phyloP scores from a whole-genome alignment of 2,113 vertebrate species.

The Cervus canadensis region DNA sequence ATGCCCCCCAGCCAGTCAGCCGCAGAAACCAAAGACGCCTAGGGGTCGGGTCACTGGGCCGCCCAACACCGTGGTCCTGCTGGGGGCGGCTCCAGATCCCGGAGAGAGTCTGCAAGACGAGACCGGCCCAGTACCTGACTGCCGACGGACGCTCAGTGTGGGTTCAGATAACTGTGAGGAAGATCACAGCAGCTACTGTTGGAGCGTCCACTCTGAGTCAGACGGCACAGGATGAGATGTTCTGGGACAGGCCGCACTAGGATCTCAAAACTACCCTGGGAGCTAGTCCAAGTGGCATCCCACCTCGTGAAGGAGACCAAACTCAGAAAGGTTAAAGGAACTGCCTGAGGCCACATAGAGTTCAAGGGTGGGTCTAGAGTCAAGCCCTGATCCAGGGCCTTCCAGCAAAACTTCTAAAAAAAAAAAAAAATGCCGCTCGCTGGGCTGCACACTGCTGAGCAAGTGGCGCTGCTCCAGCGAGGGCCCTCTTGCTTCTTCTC shows the following conservation, averaged over 20 bases:
- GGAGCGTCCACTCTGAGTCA: background rate
- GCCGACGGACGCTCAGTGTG: background rate
- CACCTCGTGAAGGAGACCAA: background rate
- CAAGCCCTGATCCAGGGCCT: background rate
- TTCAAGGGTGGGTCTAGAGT: background rate
- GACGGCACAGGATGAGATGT: background rate
- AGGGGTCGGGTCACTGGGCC: background rate
- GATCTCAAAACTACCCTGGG: background rate
- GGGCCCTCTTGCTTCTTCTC: background rate
- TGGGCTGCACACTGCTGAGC: background rate
- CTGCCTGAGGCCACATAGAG: background rate
- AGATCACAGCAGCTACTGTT: background rate
- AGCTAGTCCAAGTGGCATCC: background rate
- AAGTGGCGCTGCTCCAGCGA: background rate
- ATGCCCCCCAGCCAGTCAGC: background rate
- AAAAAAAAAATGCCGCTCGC: background rate
- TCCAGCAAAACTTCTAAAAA: background rate
- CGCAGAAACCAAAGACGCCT: background rate
- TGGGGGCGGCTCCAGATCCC: background rate
- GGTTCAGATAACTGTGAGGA: background rate
- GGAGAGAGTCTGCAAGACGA: rapidly evolving
- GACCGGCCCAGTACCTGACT: background rate
- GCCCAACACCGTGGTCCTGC: background rate
- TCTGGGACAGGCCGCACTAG: background rate
- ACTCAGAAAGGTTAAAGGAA: background rate